Conservation (phyloP, 2,797 vertebrate genomes). For the Tauraco hartlaubi region DNA sequence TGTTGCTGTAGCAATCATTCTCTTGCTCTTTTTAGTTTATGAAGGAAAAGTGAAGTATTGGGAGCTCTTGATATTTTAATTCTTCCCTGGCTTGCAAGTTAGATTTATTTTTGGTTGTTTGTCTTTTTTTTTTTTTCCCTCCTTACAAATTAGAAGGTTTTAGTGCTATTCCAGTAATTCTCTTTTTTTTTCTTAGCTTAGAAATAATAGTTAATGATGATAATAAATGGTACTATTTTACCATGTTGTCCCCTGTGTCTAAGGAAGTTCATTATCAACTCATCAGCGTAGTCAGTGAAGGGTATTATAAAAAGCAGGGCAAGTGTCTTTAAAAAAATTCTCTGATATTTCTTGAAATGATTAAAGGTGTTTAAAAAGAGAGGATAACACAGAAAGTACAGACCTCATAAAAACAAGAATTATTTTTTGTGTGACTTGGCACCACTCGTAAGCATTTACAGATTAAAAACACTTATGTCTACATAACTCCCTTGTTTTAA, state of each 20-base stretch:
- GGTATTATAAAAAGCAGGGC: background rate
- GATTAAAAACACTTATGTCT: background rate
- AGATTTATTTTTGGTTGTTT: background rate
- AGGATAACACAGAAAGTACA: background rate
- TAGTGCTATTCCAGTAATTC: background rate
- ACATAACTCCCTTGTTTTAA: background rate
- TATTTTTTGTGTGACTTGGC: background rate
- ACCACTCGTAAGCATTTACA: background rate
- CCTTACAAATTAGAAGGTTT: background rate
- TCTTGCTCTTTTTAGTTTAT: slow-evolving; percentile 9
- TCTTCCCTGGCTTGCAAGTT: background rate
- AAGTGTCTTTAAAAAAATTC: background rate
- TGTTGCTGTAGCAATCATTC: background rate
- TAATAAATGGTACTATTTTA: background rate
- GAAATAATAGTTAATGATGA: background rate
- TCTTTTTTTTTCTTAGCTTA: background rate
- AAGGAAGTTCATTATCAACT: background rate
- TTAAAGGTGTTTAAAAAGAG: background rate
- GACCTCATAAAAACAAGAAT: background rate
- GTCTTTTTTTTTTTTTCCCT: background rate
- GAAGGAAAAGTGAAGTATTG: background rate
- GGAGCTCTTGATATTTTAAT: background rate
- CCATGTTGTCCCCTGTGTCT: background rate
- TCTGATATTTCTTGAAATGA: background rate
- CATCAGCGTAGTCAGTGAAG: background rate